Base-by-base conservation (phyloP, 2,113 vertebrate genomes). In the Callaeas wilsoni region DNA sequence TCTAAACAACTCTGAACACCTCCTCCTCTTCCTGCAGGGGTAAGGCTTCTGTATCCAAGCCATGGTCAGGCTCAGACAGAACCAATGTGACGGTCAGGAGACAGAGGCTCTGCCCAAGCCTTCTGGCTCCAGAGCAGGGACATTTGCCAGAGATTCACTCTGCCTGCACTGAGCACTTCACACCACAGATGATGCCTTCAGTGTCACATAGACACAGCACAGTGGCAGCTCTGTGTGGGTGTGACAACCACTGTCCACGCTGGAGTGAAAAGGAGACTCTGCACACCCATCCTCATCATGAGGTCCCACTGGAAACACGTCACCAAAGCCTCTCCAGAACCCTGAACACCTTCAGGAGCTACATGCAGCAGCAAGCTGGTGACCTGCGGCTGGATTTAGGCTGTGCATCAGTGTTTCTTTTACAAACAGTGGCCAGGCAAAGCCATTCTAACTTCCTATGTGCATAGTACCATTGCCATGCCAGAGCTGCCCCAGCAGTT, bases 291-390 rank as follows among this genome's bases (percentile, higher is more conserved):
- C 46, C 27, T 56, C 37, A 65, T 16, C 29, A 7, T 0, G 1
- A 64, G 39, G 18, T 56, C 8, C 16, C 57, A 21, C 7, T 42
- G 44, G 25, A 86, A 47, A 12, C 70, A 55, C 0, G 0, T 21
- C 60, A 52, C 52, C 44, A 37, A n/a, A 87, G 63, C 42, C 16
- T 60, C 32, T 49, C 25, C 20, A 29, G 26, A 13, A 52, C 15
- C 41, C 75, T 42, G 18, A 77, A 44, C 25, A 25, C n/a, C n/a
- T 47, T 29, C 33, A 92, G 50, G 18, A 87, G 22, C 30, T 26
- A 18, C 50, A 7, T 6, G 37, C 37, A 74, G 67, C 59, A 90
- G 59, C 59, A 44, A 83, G 47, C 8, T 56, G 57, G 13, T 19
- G 33, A 37, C 33, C 37, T 37, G 37, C 32, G 76, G 30, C 6